A percentile compares a stretch with the other conserved stretches of the same genome.
These are phyloP conservation scores for Prionailurus bengalensis DNA, from an alignment of 2,113 vertebrate genomes.

Conservation along the genomic window DNA sequence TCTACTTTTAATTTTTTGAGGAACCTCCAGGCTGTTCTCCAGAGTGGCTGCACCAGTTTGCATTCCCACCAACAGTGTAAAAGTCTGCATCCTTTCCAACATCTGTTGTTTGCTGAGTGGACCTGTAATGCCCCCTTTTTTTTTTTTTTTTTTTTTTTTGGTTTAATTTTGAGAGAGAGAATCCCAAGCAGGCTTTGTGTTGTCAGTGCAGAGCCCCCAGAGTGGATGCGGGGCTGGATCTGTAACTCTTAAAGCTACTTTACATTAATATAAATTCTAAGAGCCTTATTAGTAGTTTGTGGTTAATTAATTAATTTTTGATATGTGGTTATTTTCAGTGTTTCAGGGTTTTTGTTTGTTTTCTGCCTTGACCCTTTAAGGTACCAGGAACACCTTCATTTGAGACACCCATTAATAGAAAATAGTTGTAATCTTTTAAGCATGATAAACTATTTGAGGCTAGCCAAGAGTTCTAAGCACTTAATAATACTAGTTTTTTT, in stretches of 20 bases:
- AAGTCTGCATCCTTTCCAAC: too few species aligned
- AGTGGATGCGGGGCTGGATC: background rate
- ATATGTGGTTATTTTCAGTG: constrained; percentile 29
- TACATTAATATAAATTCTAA: background rate
- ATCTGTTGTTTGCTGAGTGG: too few species aligned
- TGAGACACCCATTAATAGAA: background rate
- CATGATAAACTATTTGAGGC: background rate
- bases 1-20: too few species aligned
- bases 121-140: background rate
- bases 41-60: too few species aligned
- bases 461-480: background rate
- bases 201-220: too few species aligned
- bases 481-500: constrained; percentile 47
- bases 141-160: background rate
- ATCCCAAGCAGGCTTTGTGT: background rate
- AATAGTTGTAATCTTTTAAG: constrained; percentile 46
- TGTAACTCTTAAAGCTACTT: constrained; percentile 37
- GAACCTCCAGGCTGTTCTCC: too few species aligned
- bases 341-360: background rate
- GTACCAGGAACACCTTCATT: background rate
- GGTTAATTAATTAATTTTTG: background rate
- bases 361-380: background rate
- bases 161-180: too few species aligned
- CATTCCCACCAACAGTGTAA: too few species aligned
- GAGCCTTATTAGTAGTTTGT: background rate